Evolutionary conservation across 1,140 invertebrate species (phyloP).

Genomic region (Limonius californicus): DNA sequence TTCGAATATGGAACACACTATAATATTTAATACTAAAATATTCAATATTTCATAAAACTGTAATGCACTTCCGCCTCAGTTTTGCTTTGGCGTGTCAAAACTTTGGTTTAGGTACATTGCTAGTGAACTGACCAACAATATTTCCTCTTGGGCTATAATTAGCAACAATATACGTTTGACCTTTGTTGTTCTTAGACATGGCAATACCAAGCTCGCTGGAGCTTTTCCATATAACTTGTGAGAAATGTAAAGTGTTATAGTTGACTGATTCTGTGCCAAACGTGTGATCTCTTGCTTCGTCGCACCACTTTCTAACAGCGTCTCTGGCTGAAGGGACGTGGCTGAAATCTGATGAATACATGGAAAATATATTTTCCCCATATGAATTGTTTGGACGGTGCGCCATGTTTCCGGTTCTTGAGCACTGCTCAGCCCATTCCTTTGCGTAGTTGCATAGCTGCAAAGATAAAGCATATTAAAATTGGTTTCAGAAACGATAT

Average conservation of each 20-base stretch:
- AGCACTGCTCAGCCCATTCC: conserved; percentile 74
- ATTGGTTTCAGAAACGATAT: too few species aligned
- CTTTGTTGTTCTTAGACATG: conserved; percentile 58
- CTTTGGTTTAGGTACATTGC: conserved; percentile 56
- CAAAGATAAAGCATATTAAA: too few species aligned
- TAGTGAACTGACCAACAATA: conserved; percentile 64
- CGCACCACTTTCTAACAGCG: conserved; percentile 66
- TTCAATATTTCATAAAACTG: too few species aligned
- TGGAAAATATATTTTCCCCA: conserved; percentile 59
- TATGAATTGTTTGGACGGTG: conserved; percentile 56
- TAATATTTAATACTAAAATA: too few species aligned
- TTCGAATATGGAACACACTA: too few species aligned
- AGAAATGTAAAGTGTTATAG: conserved; percentile 63
- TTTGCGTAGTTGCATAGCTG: conserved; percentile 55
- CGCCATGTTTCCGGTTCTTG: conserved; percentile 62
- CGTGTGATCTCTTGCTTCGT: conserved; percentile 60
- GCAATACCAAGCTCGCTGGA: conserved; percentile 72
- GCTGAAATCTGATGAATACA: conserved; percentile 65
- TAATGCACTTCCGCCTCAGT: background rate
- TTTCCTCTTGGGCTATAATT: conserved; percentile 85
- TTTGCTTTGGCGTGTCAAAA: background rate
- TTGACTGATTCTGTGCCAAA: conserved; percentile 60
- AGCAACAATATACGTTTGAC: conserved; percentile 65
- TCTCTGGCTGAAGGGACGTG: conserved; percentile 60
- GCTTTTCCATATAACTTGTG: conserved; percentile 72